Conservation (phyloP, 2,888 invertebrate species). For the Cremastinae sp. region DNA sequence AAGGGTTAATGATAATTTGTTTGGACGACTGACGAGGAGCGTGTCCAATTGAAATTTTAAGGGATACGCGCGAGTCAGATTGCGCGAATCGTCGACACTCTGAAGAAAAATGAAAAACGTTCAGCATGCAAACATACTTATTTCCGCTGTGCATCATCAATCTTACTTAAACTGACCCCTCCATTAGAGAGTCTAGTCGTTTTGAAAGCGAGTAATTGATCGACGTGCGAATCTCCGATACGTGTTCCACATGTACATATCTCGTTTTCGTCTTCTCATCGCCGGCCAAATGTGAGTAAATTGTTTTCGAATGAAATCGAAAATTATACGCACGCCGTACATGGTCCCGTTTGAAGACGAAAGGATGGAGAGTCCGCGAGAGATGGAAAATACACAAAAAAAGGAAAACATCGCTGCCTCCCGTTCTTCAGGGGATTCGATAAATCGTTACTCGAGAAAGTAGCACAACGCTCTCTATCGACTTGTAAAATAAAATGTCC, state of each 20-base stretch:
- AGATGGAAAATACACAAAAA: neutral
- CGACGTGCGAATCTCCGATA: conserved; percentile 46
- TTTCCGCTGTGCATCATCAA: conserved; percentile 37
- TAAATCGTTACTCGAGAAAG: conserved; percentile 62
- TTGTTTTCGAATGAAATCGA: conserved; percentile 57
- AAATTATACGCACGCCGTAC: conserved; percentile 59
- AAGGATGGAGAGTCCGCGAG: conserved; percentile 28
- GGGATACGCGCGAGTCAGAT: too few relatives aligned
- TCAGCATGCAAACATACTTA: conserved; percentile 3
- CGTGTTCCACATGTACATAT: conserved; percentile 25
- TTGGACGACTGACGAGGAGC: too few relatives aligned
- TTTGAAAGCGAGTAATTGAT: conserved; percentile 45
- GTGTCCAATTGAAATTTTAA: too few relatives aligned
- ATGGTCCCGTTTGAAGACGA: conserved; percentile 53
- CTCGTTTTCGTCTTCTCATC: conserved; percentile 13
- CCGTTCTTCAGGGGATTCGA: conserved; percentile 56
- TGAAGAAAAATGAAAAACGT: conserved; percentile 32
- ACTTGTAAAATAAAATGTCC: too few relatives aligned
- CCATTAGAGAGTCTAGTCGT: conserved; percentile 42
- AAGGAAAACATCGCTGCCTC: neutral
- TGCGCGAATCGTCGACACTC: conserved; percentile 2
- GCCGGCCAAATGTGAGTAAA: conserved; percentile 24
- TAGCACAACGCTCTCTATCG: conserved; percentile 34
- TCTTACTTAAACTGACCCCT: conserved; percentile 47
- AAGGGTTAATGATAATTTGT: too few relatives aligned